A percentile compares a stretch with the other conserved stretches of the same genome.
Evolutionary conservation across 1,140 invertebrate genomes (phyloP).

Genomic region (Psilanteris sp.): DNA sequence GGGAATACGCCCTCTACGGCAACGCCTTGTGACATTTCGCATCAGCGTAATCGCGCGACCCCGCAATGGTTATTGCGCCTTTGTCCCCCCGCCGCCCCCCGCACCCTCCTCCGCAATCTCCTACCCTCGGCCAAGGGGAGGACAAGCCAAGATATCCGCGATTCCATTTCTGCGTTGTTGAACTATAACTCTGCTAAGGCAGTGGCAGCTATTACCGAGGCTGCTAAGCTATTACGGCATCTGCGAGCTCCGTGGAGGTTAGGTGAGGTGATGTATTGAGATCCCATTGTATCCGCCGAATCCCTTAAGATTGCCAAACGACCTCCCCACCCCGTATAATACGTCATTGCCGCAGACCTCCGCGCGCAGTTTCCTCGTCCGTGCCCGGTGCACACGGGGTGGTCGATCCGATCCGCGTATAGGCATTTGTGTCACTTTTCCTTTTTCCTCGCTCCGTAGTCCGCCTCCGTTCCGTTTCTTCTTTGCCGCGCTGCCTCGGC

Average conservation of each 20-base stretch:
- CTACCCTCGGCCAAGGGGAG: no score
- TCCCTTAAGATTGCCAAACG: conserved; percentile 81
- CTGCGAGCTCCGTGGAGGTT: conserved; percentile 69
- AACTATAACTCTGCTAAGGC: conserved; percentile 77
- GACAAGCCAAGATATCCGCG: conserved; percentile 60
- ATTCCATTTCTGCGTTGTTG: conserved; percentile 77
- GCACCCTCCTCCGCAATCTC: not conserved
- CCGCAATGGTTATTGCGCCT: conserved; percentile 68
- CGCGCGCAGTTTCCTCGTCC: conserved; percentile 4
- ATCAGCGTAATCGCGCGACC: conserved; percentile 67
- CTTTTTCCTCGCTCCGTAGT: no score
- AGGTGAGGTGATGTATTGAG: conserved; percentile 81
- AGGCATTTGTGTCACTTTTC: conserved; percentile 38
- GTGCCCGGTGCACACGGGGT: not conserved
- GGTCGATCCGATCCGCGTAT: conserved; percentile 10
- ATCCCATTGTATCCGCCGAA: conserved; percentile 80
- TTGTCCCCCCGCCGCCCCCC: conserved; percentile 9
- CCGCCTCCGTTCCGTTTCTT: conserved; percentile 2
- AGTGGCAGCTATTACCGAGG: conserved; percentile 77
- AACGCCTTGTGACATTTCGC: conserved; percentile 65
- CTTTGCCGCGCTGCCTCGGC: conserved; percentile 2
- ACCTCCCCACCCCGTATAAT: conserved; percentile 70
- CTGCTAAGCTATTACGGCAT: conserved; percentile 78
- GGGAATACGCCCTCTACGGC: conserved; percentile 45
- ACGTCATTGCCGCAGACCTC: conserved; percentile 73